These are phyloP conservation scores for Tenodera sinensis DNA, from an alignment of 2,888 invertebrate genomes.

Conservation along the genomic window DNA sequence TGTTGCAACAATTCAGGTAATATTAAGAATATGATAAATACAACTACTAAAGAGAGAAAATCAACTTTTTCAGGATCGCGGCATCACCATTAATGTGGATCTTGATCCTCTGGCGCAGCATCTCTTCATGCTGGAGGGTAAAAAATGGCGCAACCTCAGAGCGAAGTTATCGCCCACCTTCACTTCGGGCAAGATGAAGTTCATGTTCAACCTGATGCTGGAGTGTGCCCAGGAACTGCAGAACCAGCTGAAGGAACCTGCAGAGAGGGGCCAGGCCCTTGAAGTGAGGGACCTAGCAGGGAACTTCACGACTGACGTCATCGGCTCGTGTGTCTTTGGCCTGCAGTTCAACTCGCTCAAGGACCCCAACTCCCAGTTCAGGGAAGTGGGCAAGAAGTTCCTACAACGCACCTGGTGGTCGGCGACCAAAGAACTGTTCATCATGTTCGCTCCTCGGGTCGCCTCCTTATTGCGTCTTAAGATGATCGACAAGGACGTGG, in stretches of 20 bases:
- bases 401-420: too few relatives aligned
- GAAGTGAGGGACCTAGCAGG: conserved; percentile 29
- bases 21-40: too few relatives aligned
- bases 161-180: conserved; percentile 38
- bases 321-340: conserved; percentile 31
- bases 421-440: conserved; percentile 17
- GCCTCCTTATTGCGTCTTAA: background rate
- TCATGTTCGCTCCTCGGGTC: conserved; percentile 21
- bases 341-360: conserved; percentile 28
- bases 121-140: conserved; percentile 29
- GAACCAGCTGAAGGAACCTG: background rate
- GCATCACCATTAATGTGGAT: too few relatives aligned
- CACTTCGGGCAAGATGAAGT: conserved; percentile 40
- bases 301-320: conserved; percentile 31
- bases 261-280: background rate
- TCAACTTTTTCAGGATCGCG: too few relatives aligned
- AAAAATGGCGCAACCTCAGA: conserved; percentile 39
- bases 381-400: conserved; percentile 28
- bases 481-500: conserved; percentile 15
- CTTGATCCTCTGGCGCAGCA: conserved; percentile 26
- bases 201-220: conserved; percentile 35
- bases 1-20: too few relatives aligned
- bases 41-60: too few relatives aligned
- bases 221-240: conserved; percentile 28
- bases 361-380: conserved; percentile 29